A percentile compares a stretch with the other conserved stretches of the same genome.
Conservation (phyloP, 2,888 invertebrate species). For the Boloria selene region DNA sequence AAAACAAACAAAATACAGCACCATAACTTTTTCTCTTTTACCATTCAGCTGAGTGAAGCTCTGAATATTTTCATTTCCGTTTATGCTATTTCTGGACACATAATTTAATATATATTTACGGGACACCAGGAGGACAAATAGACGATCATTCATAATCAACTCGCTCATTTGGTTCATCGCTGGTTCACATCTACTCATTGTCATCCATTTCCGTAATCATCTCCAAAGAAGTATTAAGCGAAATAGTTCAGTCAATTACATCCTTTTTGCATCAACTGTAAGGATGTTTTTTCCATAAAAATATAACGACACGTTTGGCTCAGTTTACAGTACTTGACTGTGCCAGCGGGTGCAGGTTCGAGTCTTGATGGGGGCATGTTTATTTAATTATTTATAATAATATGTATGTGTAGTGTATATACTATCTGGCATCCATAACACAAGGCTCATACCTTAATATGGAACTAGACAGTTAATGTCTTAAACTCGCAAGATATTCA, state of each 20-base stretch:
- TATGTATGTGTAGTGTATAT: too few relatives aligned
- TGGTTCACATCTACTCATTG: conserved; percentile 12
- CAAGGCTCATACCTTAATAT: too few relatives aligned
- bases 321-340: too few relatives aligned
- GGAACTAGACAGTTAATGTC: too few relatives aligned
- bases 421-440: too few relatives aligned
- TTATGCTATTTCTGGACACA: conserved; percentile 14
- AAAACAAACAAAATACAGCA: too few relatives aligned
- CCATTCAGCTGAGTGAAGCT: not conserved
- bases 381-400: too few relatives aligned
- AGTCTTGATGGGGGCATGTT: too few relatives aligned
- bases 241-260: not conserved
- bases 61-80: not conserved
- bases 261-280: not conserved
- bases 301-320: too few relatives aligned
- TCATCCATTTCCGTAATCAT: conserved; percentile 5
- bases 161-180: conserved; percentile 25
- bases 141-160: conserved; percentile 32
- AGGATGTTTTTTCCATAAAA: conserved; percentile 7
- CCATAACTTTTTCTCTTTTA: too few relatives aligned
- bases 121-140: conserved; percentile 1
- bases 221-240: not conserved
- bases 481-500: too few relatives aligned
- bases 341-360: too few relatives aligned
- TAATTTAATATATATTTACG: conserved; percentile 1